These are phyloP conservation scores for Piliocolobus tephrosceles DNA, from an alignment of 2,113 vertebrate species.

Conservation along the genomic window DNA sequence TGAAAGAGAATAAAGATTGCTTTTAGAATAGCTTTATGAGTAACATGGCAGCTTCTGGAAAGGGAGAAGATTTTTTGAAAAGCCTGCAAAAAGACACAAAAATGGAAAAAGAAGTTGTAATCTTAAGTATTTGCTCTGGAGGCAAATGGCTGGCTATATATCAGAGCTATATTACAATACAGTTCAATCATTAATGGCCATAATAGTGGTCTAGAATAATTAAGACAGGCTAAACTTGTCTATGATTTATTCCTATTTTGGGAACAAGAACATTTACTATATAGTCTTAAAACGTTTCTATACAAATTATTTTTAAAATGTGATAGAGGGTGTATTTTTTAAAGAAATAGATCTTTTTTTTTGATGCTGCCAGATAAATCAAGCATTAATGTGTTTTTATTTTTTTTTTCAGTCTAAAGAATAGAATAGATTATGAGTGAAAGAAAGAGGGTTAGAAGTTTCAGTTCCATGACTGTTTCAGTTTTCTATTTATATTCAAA, in stretches of 20 bases:
- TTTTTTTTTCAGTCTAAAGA: neutral
- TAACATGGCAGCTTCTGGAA: neutral
- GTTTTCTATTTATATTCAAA: constrained; percentile 18
- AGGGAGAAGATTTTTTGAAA: neutral
- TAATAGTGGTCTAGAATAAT: neutral
- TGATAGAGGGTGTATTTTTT: neutral
- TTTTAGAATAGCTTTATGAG: neutral
- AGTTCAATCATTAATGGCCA: neutral
- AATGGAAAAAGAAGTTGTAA: neutral
- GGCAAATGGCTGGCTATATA: neutral
- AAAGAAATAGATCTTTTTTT: neutral
- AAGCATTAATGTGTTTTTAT: neutral
- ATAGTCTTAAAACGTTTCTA: neutral
- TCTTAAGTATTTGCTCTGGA: neutral
- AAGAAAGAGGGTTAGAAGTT: neutral
- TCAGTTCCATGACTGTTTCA: neutral
- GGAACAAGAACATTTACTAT: neutral
- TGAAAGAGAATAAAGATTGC: neutral
- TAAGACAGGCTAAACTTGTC: neutral
- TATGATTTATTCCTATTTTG: neutral
- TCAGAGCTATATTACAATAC: neutral
- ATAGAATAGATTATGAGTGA: neutral
- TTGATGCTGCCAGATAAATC: neutral
- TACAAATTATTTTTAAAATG: neutral
- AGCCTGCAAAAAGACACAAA: neutral